These are phyloP conservation scores for Clarias fuscus DNA, from an alignment of 2,797 vertebrate genomes.

Conservation along the genomic window DNA sequence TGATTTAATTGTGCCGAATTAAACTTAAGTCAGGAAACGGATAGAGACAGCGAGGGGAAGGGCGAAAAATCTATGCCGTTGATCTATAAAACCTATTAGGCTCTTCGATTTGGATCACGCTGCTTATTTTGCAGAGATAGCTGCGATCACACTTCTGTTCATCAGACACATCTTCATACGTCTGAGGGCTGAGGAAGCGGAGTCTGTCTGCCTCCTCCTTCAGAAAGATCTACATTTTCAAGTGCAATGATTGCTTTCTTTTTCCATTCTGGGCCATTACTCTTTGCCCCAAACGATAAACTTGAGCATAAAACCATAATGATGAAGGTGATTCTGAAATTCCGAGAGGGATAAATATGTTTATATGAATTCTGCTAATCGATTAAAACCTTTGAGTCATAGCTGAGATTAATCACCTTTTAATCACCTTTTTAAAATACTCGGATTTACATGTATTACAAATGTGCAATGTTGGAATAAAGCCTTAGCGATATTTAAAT, in stretches of 20 bases:
- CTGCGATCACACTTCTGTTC: constrained; percentile 65
- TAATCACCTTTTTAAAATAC: too few species aligned
- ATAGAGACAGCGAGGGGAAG: constrained; percentile 70
- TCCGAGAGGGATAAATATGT: not conserved
- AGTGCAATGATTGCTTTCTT: not conserved
- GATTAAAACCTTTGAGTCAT: too few species aligned
- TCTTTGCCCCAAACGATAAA: not conserved
- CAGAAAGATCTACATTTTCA: not conserved
- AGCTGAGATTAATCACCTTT: too few species aligned
- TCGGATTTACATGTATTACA: too few species aligned
- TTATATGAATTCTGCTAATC: too few species aligned
- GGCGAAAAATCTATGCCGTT: constrained; percentile 70
- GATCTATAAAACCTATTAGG: constrained; percentile 82
- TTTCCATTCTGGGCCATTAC: not conserved
- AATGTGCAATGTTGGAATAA: too few species aligned
- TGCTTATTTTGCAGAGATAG: constrained; percentile 73
- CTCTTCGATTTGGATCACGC: constrained; percentile 76
- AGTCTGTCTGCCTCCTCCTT: not conserved
- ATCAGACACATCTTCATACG: not conserved
- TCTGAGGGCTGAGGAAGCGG: not conserved
- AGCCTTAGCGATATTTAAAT: too few species aligned
- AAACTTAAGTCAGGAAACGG: constrained; percentile 77
- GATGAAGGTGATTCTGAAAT: not conserved
- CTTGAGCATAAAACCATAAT: not conserved
- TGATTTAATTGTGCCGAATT: constrained; percentile 82